Evolutionary conservation across 2,113 vertebrate genomes (phyloP).

Genomic region (Thunnus maccoyii): DNA sequence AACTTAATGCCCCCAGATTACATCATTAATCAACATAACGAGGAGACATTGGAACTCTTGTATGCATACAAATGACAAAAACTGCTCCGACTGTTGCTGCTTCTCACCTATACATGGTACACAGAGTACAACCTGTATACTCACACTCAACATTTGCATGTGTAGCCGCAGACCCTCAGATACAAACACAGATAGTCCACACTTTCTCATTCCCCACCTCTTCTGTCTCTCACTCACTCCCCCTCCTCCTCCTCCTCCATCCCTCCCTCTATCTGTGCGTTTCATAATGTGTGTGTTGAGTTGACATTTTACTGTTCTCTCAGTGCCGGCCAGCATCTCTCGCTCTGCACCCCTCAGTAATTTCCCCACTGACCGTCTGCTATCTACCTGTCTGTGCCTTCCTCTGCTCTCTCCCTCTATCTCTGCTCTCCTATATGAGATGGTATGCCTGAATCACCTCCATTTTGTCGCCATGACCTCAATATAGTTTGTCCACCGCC

Average conservation of each 20-base stretch:
- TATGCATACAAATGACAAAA: too few relatives aligned
- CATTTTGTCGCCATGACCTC: slow-evolving; percentile 71
- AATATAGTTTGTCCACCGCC: slow-evolving; percentile 52
- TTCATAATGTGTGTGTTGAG: slow-evolving; percentile 64
- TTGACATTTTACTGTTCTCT: slow-evolving; percentile 76
- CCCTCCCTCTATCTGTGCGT: slow-evolving; percentile 22
- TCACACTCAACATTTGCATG: slow-evolving; percentile 35
- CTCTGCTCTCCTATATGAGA: slow-evolving; percentile 68
- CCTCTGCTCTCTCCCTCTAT: slow-evolving; percentile 53
- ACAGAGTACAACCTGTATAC: neutral
- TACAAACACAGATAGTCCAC: slow-evolving; percentile 22
- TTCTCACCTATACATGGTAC: neutral
- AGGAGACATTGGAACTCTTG: too few relatives aligned
- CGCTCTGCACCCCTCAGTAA: slow-evolving; percentile 63
- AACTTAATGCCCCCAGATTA: too few relatives aligned
- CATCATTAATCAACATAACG: too few relatives aligned
- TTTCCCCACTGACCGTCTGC: slow-evolving; percentile 79
- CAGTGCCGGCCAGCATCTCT: slow-evolving; percentile 49
- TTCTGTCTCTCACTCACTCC: neutral
- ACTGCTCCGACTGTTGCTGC: neutral
- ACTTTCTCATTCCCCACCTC: slow-evolving; percentile 2
- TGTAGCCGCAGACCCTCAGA: slow-evolving; percentile 24
- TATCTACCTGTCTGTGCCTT: slow-evolving; percentile 61
- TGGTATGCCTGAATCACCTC: slow-evolving; percentile 57
- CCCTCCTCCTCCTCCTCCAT: neutral